Conservation (phyloP, 2,113 vertebrate species). For the Chascanopsetta lugubris region DNA sequence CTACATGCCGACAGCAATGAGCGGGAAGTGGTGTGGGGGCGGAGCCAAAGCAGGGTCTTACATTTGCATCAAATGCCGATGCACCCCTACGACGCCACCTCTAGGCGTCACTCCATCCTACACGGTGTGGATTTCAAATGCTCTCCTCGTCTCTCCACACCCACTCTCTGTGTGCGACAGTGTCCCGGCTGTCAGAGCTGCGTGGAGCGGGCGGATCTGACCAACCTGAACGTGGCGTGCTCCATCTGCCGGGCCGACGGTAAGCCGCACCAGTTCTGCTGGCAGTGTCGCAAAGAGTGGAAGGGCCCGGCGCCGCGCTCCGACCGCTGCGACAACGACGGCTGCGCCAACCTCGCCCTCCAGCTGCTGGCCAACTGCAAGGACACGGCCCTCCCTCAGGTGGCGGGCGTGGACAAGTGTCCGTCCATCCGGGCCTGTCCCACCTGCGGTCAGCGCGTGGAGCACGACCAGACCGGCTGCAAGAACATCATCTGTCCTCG, state of each 20-base stretch:
- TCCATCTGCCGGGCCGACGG: conserved; percentile 58
- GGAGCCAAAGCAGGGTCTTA: no score
- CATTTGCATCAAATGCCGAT: no score
- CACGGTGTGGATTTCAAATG: no score
- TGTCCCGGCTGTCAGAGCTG: conserved; percentile 74
- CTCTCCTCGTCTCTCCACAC: no score
- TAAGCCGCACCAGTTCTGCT: conserved; percentile 63
- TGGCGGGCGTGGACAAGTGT: conserved; percentile 20
- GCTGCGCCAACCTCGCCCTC: conserved; percentile 65
- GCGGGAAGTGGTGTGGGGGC: no score
- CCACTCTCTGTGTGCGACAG: no score
- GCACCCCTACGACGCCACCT: no score
- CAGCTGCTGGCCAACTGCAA: conserved; percentile 65
- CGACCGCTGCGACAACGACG: conserved; percentile 70
- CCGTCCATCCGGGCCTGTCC: conserved; percentile 79
- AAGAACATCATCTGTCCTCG: conserved; percentile 80
- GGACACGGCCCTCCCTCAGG: conserved; percentile 12
- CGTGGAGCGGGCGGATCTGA: conserved; percentile 67
- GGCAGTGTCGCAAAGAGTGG: conserved; percentile 79
- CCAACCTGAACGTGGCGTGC: conserved; percentile 73
- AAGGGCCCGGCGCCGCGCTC: conserved; percentile 69
- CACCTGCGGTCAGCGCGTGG: conserved; percentile 74
- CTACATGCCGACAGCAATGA: no score
- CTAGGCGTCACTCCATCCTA: no score
- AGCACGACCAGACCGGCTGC: conserved; percentile 77